Conservation (phyloP, 2,797 vertebrate genomes). For the Menidia menidia region DNA sequence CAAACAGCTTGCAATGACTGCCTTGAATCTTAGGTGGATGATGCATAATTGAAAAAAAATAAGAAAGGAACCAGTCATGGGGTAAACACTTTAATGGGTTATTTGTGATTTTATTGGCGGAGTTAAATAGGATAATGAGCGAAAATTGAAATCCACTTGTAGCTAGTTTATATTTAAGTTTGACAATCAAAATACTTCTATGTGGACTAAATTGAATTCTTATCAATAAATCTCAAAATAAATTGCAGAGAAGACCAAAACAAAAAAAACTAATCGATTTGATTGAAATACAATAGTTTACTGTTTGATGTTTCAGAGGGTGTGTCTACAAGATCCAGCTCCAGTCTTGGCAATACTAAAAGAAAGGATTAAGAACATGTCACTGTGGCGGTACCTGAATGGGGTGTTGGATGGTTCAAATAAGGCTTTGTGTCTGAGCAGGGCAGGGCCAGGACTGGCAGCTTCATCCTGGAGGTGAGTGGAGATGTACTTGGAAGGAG, state of each 20-base stretch:
- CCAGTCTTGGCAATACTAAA: background rate
- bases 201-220: no score
- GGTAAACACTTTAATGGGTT: background rate
- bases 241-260: no score
- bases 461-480: slow-evolving; percentile 86
- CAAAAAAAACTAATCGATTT: no score
- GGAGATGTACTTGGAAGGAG: slow-evolving; percentile 92
- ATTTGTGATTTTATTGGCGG: background rate
- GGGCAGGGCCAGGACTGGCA: slow-evolving; percentile 88
- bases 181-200: no score
- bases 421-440: slow-evolving; percentile 95
- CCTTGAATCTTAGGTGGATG: background rate
- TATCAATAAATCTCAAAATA: no score
- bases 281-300: background rate
- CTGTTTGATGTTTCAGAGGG: background rate
- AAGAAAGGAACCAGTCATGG: background rate
- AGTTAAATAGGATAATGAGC: background rate
- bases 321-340: background rate
- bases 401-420: slow-evolving; percentile 96
- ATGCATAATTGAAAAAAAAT: background rate
- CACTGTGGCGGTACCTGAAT: slow-evolving; percentile 84
- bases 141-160: background rate
- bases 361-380: no score
- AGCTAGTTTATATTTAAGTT: background rate
- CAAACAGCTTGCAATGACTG: no score